Conservation (phyloP, 2,888 invertebrate genomes). For the Chalcosyrphus nemorum region DNA sequence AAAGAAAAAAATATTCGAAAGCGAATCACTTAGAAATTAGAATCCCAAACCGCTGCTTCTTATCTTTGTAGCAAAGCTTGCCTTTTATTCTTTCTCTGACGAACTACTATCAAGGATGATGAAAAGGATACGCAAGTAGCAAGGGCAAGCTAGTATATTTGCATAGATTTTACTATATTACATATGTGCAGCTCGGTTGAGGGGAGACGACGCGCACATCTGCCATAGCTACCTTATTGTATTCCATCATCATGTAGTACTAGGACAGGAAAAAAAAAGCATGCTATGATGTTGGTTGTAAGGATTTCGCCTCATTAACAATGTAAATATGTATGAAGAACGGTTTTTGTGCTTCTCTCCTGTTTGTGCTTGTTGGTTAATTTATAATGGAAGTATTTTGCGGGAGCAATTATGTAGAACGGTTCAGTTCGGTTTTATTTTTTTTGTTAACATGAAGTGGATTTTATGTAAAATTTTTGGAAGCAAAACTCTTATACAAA, state of each 20-base stretch:
- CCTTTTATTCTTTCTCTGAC: not conserved
- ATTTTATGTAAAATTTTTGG: slow-evolving; percentile 9
- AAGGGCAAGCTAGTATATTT: not conserved
- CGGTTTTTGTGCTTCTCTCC: slow-evolving; percentile 7
- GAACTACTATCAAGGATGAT: not conserved
- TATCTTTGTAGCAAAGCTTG: not conserved
- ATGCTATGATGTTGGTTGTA: slow-evolving; percentile 11
- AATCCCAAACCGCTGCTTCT: not conserved
- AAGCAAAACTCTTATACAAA: slow-evolving; percentile 3
- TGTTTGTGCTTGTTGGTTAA: slow-evolving; percentile 30
- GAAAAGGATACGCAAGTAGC: not conserved
- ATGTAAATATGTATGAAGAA: slow-evolving; percentile 57
- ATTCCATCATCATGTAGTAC: not conserved
- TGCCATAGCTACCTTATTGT: not conserved
- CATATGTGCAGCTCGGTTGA: not conserved
- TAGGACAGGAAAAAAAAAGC: not conserved
- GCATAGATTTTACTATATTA: not conserved
- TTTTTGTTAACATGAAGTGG: slow-evolving; percentile 1
- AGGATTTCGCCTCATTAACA: slow-evolving; percentile 70
- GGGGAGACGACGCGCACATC: not conserved
- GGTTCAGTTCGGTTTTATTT: no score
- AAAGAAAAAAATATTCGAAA: slow-evolving; percentile 3
- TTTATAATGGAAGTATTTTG: slow-evolving; percentile 56
- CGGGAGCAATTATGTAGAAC: slow-evolving; percentile 46
- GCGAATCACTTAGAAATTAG: slow-evolving; percentile 1